Evolutionary conservation across 2,113 vertebrate species (phyloP), one percentile per base, ranked within the genome.

Genomic region (Benitochromis conjunctus): DNA sequence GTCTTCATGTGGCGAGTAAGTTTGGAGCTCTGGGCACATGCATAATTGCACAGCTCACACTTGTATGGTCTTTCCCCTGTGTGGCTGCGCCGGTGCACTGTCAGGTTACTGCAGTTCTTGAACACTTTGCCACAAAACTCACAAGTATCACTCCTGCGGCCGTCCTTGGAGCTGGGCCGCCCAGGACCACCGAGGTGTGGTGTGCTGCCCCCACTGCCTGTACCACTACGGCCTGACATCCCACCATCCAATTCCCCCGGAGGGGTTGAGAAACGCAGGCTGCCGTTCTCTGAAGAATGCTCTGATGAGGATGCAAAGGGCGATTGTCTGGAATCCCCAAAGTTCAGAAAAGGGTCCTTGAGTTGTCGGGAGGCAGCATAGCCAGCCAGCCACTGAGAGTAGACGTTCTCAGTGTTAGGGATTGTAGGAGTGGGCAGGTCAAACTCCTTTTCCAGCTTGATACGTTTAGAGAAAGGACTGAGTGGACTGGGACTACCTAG

Each of bases 51-150:
- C 96, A 99, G 98, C 95, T 99, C 98, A 97, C 99, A 99, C 94
- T 99, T 99, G 97, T 99, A 99, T 58, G 99, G 99, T 97, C 99
- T 97, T 96, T 99, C 99, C 91, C 99, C 99, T 82, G 99, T 99
- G 98, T 99, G 99, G 96, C 98, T 99, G 95, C 98, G 98, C 96
- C 99, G 98, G 96, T 99, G 99, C 96, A 99, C 99, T 94, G 99
- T 99, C 97, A 99, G 98, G 96, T 99, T 99, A 97, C 99, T 99
- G 98, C 99, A 99, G 98, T 99, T 99, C 97, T 99, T 99, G 97
- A 99, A 99, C 95, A 99, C 96, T 96, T 99, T 99, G 95, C 98
- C 99, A 94, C 99, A 99, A 96, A 94, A 99, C 97, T 99, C 99
- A 95, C 99, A 99, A 95, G 99, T 99, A 96, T 99, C 99, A 95